Evolutionary conservation across 2,113 vertebrate genomes (phyloP), one percentile per base, ranked within the genome.

Genomic region (Hippotragus niger): DNA sequence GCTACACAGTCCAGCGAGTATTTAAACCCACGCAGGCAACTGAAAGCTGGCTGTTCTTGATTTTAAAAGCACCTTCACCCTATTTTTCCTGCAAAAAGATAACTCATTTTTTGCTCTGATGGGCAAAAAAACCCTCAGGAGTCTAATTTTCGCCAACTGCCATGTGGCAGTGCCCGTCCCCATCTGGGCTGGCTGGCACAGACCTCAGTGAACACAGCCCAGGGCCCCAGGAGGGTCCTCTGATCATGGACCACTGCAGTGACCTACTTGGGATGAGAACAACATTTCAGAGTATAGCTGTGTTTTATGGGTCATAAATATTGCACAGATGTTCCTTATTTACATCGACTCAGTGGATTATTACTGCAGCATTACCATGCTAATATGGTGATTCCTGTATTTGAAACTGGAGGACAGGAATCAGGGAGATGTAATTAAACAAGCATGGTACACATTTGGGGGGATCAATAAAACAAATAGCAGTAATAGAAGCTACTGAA

Each of bases 361-460:
- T 94, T 96, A 88, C 11, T 9, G 33, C 67, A 5, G 96, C 98
- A 98, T 95, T 96, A 97, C 78, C 45, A 96, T 86, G 2, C 96
- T 98, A 94, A 98, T 96, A 96, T 15, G 96, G 92, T 76, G 91
- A 93, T 85, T 95, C 87, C 90, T 94, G 92, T 88, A 60, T 97
- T 85, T 0, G 36, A 88, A 97, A 97, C 87, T 36, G 90, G 89
- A 96, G 52, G 96, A 94, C 93, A 97, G 90, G 89, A 96, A 95
- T 80, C 92, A 43, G 45, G 91, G 29, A 97, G 85, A 95, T 98
- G 95, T 97, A 97, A 98, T 97, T 97, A 98, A 96, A 95, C 64
- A 96, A 93, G 82, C 36, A n/a, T 7, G 78, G 45, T 29, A 16
- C 83, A 62, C 33, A 40, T 82, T 52, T 13, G 2, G 43, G 58